These are phyloP conservation scores for Dimorphilus gyrociliatus DNA, from an alignment of 2,888 invertebrate genomes.

Conservation along the genomic window DNA sequence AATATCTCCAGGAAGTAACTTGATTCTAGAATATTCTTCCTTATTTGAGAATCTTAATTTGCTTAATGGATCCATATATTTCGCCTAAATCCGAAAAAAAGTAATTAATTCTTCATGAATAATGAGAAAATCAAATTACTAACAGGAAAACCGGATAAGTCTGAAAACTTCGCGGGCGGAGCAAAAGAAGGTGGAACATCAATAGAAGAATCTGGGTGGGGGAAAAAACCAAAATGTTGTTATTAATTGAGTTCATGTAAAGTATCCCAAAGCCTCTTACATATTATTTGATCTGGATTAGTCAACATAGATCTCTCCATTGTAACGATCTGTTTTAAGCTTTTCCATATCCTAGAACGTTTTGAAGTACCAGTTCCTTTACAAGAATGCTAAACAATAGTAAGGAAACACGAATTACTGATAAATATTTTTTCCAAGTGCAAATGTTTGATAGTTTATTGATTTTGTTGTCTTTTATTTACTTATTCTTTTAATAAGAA, in stretches of 20 bases:
- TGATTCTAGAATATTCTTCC: conserved; percentile 70
- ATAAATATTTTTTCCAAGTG: neutral
- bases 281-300: conserved; percentile 58
- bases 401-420: conserved; percentile 1
- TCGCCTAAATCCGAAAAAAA: conserved; percentile 46
- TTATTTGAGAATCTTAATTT: conserved; percentile 66
- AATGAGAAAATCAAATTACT: conserved; percentile 17
- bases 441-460: neutral
- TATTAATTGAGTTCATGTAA: too few species aligned
- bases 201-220: conserved; percentile 68
- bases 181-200: conserved; percentile 79
- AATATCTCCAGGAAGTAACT: conserved; percentile 74
- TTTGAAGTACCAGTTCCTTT: conserved; percentile 36
- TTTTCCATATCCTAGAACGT: conserved; percentile 71
- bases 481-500: too few species aligned
- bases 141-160: conserved; percentile 67
- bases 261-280: conserved; percentile 44
- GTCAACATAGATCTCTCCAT: conserved; percentile 61
- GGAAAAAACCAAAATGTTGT: too few species aligned
- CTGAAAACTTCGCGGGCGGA: conserved; percentile 82
- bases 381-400: conserved; percentile 36
- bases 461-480: neutral
- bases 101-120: neutral
- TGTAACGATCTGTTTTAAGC: conserved; percentile 67
- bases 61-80: conserved; percentile 76